A percentile compares a stretch with the other conserved stretches of the same genome.
Evolutionary conservation across 2,888 invertebrate genomes (phyloP).

Genomic region (Trypoxylon attenuatum): DNA sequence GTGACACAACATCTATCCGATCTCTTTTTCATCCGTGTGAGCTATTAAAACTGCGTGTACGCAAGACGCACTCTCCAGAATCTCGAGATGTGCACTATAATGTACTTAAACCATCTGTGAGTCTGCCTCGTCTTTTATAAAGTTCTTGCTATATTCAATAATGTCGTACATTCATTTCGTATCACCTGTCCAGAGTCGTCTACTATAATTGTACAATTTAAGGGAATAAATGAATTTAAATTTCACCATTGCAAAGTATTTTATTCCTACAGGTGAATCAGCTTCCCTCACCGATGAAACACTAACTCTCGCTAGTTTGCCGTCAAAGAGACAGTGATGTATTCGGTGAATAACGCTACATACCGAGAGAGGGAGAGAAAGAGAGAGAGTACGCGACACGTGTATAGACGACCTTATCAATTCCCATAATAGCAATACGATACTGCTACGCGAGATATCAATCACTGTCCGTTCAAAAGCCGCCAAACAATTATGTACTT

Average conservation of each 20-base stretch:
- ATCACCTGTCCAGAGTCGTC: conserved; percentile 2
- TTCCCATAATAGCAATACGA: conserved; percentile 13
- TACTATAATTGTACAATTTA: background rate
- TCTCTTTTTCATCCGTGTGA: conserved; percentile 52
- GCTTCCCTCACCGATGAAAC: no score
- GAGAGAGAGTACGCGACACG: background rate
- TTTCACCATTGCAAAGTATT: no score
- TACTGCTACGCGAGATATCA: conserved; percentile 6
- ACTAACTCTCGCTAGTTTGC: no score
- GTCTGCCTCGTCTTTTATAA: conserved; percentile 73
- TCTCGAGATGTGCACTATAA: conserved; percentile 61
- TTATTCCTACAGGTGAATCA: no score
- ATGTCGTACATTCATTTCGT: conserved; percentile 37
- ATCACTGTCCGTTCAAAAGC: conserved; percentile 5
- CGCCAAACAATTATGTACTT: no score
- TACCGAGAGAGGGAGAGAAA: no score
- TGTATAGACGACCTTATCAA: background rate
- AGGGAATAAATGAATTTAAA: background rate
- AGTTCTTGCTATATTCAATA: conserved; percentile 72
- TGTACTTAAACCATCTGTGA: conserved; percentile 72
- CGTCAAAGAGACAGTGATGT: no score
- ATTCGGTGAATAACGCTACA: no score
- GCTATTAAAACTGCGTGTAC: conserved; percentile 20
- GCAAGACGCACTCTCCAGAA: conserved; percentile 49
- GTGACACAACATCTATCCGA: conserved; percentile 43